These are phyloP conservation scores for Okapia johnstoni DNA, from an alignment of 2,113 vertebrate genomes.

Conservation along the genomic window DNA sequence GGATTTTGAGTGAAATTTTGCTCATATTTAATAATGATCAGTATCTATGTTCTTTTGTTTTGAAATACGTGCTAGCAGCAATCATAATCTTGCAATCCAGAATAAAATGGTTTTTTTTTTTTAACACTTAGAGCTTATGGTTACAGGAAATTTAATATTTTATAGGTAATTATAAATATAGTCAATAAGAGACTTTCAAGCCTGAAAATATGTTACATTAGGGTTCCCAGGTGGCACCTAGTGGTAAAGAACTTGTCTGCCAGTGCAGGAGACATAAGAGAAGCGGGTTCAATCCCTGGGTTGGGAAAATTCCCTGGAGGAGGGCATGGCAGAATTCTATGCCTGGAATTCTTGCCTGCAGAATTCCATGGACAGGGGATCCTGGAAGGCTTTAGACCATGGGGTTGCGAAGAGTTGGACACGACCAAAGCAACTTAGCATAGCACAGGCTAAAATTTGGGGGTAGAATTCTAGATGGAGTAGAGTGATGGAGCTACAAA, in stretches of 20 bases:
- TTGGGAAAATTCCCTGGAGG: not conserved
- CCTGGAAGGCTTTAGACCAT: not conserved
- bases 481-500: not conserved
- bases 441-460: not conserved
- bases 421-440: not conserved
- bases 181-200: not conserved
- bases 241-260: not conserved
- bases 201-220: not conserved
- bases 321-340: not conserved
- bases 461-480: not conserved
- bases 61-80: not conserved
- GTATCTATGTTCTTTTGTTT: not conserved
- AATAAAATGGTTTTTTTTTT: not conserved
- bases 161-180: not conserved
- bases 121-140: not conserved
- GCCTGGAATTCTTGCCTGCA: not conserved
- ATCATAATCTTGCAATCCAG: not conserved
- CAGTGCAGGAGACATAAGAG: not conserved
- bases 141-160: not conserved
- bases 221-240: not conserved
- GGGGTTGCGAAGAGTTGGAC: not conserved
- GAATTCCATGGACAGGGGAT: not conserved
- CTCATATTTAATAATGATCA: not conserved
- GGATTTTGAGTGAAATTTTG: not conserved
- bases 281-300: not conserved